Base-by-base conservation (phyloP, 92 coral and sea anemone genomes). In the Montipora capitata region DNA sequence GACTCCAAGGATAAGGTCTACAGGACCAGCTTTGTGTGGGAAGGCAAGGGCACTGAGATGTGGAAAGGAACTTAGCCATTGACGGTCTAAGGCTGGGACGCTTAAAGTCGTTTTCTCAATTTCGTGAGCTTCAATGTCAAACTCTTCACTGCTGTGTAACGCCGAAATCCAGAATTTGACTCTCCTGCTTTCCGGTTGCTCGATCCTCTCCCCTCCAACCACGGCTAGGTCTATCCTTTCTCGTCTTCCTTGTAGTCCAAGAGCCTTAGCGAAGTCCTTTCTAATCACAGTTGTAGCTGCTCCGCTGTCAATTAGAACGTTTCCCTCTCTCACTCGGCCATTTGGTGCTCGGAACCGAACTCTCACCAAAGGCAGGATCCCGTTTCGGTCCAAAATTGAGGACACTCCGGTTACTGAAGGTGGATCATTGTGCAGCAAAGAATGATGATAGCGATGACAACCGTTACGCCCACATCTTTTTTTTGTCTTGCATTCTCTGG, bases 261-360 rank as follows among this genome's bases (percentile, higher is more conserved):
- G 91, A 6, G 63, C 94, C 20, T 68, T 74, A 61, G 94, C 94
- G 20, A 90, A 90, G 14, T 68, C 91, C 76, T 81, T 66, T 40
- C 81, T 66, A 7, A 91, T 91, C 57, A 87, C 94, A 6, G 94
- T 91, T 10, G 91, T 91, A n/a, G 69, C 92, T 40, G 94, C 94
- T 64, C 94, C 92, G 20, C 91, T 87, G 78, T 88, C 95, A 38
- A 92, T 68, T 13, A 92, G 88, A 13, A 83, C 81, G 44, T 92
- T 92, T 27, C 92, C n/a, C 61, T 92, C 84, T 10, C 83, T 70
- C 7, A 83, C 71, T 58, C 89, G 20, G 6, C 94, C 94, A 70
- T 87, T 87, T 2, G 77, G 12, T 18, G 92, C 89, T 88, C 77
- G 77, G 79, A 92, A 92, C 7, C 77, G 84, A 63, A 77, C 92